A percentile compares a stretch with the other conserved stretches of the same genome.
These are phyloP conservation scores for Rosalia funebris DNA, from an alignment of 2,888 invertebrate genomes.

Conservation along the genomic window DNA sequence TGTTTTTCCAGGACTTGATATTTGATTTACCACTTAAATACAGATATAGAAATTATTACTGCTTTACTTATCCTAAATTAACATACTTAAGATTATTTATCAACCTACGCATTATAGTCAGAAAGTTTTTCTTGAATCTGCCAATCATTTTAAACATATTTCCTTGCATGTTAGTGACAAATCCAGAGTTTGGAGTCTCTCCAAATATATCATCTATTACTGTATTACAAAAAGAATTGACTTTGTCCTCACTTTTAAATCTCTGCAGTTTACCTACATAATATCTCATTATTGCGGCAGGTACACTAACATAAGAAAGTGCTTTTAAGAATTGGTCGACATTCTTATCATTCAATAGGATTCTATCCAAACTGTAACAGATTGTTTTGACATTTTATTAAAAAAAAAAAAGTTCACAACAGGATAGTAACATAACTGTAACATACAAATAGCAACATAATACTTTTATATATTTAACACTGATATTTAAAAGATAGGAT, in stretches of 20 bases:
- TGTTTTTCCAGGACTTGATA: too few relatives aligned
- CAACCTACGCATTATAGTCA: slow-evolving; percentile 32
- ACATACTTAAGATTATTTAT: too few relatives aligned
- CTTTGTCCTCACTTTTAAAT: slow-evolving; percentile 26
- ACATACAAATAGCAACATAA: too few relatives aligned
- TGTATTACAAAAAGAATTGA: slow-evolving; percentile 18
- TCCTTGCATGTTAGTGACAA: slow-evolving; percentile 55
- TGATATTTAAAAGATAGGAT: too few relatives aligned
- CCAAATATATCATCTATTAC: slow-evolving; percentile 45
- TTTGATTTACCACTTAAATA: too few relatives aligned
- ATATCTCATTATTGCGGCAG: slow-evolving; percentile 60
- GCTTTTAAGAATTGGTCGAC: slow-evolving; percentile 63
- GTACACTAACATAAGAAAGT: slow-evolving; percentile 64
- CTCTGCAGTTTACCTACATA: slow-evolving; percentile 56
- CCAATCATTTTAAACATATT: slow-evolving; percentile 54
- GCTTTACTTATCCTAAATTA: too few relatives aligned
- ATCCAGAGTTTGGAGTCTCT: slow-evolving; percentile 40
- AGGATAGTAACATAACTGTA: neutral
- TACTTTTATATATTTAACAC: too few relatives aligned
- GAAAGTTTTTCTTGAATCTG: slow-evolving; percentile 37
- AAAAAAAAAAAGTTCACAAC: slow-evolving; percentile 5
- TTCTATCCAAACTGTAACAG: slow-evolving; percentile 51
- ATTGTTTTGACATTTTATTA: too few relatives aligned
- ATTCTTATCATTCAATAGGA: slow-evolving; percentile 52
- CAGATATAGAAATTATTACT: too few relatives aligned